A percentile compares a stretch with the other conserved stretches of the same genome.
These are phyloP conservation scores for Glaucopsyche alexis DNA, from an alignment of 2,888 invertebrate genomes.

Conservation along the genomic window DNA sequence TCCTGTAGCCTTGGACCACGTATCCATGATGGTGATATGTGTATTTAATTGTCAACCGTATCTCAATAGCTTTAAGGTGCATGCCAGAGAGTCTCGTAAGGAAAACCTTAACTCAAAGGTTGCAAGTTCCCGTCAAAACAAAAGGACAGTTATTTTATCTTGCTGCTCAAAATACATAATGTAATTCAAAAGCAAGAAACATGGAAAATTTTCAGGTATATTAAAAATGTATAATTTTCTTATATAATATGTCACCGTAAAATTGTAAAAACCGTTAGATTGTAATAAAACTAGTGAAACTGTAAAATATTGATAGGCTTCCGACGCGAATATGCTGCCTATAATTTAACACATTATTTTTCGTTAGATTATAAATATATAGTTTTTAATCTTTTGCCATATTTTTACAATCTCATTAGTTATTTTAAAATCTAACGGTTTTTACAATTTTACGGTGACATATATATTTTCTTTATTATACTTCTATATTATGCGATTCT, in stretches of 20 bases:
- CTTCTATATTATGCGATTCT: neutral
- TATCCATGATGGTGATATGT: neutral
- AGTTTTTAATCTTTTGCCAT: too few relatives aligned
- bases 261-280: too few relatives aligned
- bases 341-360: too few relatives aligned
- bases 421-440: too few relatives aligned
- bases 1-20: conserved; percentile 19
- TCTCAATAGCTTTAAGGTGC: neutral
- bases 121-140: conserved; percentile 15
- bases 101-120: conserved; percentile 11
- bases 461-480: neutral
- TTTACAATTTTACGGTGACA: too few relatives aligned
- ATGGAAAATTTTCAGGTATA: neutral
- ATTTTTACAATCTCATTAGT: too few relatives aligned
- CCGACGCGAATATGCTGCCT: too few relatives aligned
- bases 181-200: neutral
- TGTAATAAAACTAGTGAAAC: too few relatives aligned
- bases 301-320: too few relatives aligned
- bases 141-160: neutral
- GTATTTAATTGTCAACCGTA: neutral
- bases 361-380: too few relatives aligned
- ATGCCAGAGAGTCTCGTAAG: neutral
- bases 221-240: neutral
- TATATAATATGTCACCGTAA: too few relatives aligned
- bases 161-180: neutral